Percentiles rank a stretch among this genome's conserved stretches.
Evolutionary conservation across 2,888 invertebrate genomes (phyloP).

Genomic region (Hemicrepidius hirtus): DNA sequence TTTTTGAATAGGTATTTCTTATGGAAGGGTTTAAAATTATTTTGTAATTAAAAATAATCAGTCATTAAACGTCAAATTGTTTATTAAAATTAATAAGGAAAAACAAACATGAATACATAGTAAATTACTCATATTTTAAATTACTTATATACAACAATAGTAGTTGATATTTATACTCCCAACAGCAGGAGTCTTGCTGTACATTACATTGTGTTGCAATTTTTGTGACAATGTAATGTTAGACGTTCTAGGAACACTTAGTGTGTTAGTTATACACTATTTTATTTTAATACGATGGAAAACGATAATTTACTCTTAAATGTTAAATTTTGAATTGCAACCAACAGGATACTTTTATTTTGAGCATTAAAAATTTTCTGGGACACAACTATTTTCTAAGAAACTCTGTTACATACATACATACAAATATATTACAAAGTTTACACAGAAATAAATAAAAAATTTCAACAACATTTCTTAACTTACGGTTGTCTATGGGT

Average conservation of each 20-base stretch:
- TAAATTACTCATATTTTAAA: conserved; percentile 68
- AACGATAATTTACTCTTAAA: conserved; percentile 38
- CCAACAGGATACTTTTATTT: conserved; percentile 42
- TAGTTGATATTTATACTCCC: conserved; percentile 68
- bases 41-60: not conserved
- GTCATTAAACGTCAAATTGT: conserved; percentile 71
- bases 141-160: conserved; percentile 70
- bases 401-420: conserved; percentile 43
- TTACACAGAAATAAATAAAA: conserved; percentile 50
- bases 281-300: conserved; percentile 46
- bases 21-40: too few species aligned
- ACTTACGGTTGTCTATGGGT: conserved; percentile 44
- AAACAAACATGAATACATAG: conserved; percentile 73
- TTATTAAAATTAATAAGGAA: conserved; percentile 73
- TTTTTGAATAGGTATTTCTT: too few species aligned
- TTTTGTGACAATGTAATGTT: conserved; percentile 70
- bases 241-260: conserved; percentile 66
- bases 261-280: conserved; percentile 46
- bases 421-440: conserved; percentile 47
- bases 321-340: conserved; percentile 50
- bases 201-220: conserved; percentile 65
- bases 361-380: conserved; percentile 50
- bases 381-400: conserved; percentile 47
- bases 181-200: conserved; percentile 63
- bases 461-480: conserved; percentile 44